These are phyloP conservation scores for Saccostrea cuccullata DNA, from an alignment of 1,140 invertebrate genomes.

Conservation along the genomic window DNA sequence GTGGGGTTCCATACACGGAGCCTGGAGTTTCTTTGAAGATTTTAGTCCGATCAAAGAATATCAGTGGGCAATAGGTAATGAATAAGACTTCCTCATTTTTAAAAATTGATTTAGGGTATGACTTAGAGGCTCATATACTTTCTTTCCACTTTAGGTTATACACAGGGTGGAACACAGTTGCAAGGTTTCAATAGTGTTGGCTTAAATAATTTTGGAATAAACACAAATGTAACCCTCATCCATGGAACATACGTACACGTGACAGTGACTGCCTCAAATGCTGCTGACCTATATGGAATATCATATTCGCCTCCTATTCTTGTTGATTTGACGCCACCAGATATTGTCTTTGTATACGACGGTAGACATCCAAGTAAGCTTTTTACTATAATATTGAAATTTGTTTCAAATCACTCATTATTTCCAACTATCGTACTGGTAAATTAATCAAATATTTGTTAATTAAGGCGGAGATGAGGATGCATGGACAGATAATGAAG, in stretches of 20 bases:
- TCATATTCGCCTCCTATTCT: constrained; percentile 46
- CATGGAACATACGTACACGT: constrained; percentile 55
- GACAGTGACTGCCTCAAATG: constrained; percentile 61
- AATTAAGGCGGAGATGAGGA: constrained; percentile 50
- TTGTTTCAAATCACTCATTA: too few relatives aligned
- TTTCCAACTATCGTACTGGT: too few relatives aligned
- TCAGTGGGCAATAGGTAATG: constrained; percentile 65
- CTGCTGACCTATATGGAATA: constrained; percentile 55
- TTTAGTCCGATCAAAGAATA: constrained; percentile 61
- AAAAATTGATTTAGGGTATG: neutral
- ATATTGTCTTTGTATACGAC: constrained; percentile 55
- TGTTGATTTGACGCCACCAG: constrained; percentile 62
- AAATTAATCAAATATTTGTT: too few relatives aligned
- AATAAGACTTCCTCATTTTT: neutral
- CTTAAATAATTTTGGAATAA: constrained; percentile 45
- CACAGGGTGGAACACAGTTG: constrained; percentile 57
- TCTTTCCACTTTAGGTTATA: constrained; percentile 48
- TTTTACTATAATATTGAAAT: neutral
- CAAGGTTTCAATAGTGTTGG: constrained; percentile 57
- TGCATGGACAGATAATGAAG: constrained; percentile 42
- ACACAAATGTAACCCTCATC: constrained; percentile 45
- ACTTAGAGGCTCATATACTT: neutral
- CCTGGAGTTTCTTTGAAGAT: constrained; percentile 61
- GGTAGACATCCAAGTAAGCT: constrained; percentile 42
- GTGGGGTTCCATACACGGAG: constrained; percentile 62